Evolutionary conservation across 2,888 invertebrate species (phyloP), one percentile per base, ranked within the genome.

Genomic region (Cylloceria caligata): DNA sequence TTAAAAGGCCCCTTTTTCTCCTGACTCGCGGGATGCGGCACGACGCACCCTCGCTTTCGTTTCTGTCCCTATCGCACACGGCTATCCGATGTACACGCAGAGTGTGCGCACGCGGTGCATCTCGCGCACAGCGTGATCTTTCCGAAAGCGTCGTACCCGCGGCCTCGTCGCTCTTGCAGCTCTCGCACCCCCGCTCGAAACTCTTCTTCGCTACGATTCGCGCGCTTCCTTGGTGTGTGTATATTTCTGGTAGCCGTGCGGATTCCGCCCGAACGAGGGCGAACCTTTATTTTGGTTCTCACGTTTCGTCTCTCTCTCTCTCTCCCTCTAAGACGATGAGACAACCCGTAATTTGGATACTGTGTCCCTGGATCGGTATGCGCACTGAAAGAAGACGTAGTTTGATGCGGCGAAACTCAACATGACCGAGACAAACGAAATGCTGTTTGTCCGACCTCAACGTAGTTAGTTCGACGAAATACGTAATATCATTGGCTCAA

Each of bases 201-300:
- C 67, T 68, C 76, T 16, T 11, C 45, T 49, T 36, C 52, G 72
- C 81, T 86, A 86, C 85, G 81, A 85, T 86, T 76, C 86, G 81
- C 84, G 83, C 84, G 86, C 39, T 39, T n/a, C 7, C 36, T 2
- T 3, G 1, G 16, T 11, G 73, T 52, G 24, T 39, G 73, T 74
- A 49, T 87, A 88, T 88, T 88, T 89, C 87, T 88, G 88, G 87
- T 86, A 78, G 83, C 72, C 81, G 74, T 68, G 73, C 79, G 71
- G 83, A n/a, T n/a, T n/a, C n/a, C n/a, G n/a, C n/a, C n/a, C n/a
- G 80, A 83, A 86, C 86, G 87, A 85, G 85, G 85, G 85, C 86
- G 82, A 87, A 85, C 84, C 86, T 88, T 88, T 88, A 88, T 86
- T 88, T 88, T 83, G 81, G 88, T 87, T 88, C 88, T 88, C 87